phyloP scores from a whole-genome alignment of 2,888 invertebrate species.

The Microlaimidae sp. region DNA sequence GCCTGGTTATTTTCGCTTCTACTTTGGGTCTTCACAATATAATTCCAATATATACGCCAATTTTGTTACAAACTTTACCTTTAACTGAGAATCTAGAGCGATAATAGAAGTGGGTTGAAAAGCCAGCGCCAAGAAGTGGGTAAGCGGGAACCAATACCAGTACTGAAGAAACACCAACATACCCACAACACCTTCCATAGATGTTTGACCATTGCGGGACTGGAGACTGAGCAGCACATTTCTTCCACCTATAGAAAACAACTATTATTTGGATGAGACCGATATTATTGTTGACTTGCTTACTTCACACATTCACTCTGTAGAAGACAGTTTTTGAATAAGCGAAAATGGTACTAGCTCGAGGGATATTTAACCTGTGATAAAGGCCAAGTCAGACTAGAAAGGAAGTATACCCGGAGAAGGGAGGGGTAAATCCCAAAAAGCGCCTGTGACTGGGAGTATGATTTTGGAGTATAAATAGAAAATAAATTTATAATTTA shows the following conservation, averaged over 20 bases:
- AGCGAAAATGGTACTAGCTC: background rate
- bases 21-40: too few species aligned
- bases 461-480: too few species aligned
- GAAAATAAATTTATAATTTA: too few species aligned
- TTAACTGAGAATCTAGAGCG: constrained; percentile 73
- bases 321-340: background rate
- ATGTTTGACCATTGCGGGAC: constrained; percentile 87
- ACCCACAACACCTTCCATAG: constrained; percentile 89
- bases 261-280: background rate
- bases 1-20: too few species aligned
- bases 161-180: constrained; percentile 93
- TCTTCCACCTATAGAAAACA: constrained; percentile 51
- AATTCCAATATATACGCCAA: too few species aligned
- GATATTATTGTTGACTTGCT: background rate
- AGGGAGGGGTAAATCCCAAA: too few species aligned
- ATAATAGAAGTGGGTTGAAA: constrained; percentile 91
- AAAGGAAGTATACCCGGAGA: too few species aligned
- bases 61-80: too few species aligned
- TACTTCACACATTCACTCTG: background rate
- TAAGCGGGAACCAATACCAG: constrained; percentile 99
- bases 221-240: constrained; percentile 89
- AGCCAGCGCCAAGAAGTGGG: constrained; percentile 81
- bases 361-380: too few species aligned
- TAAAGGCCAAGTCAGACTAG: too few species aligned
- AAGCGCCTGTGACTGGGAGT: too few species aligned